These are phyloP conservation scores for Clarias batrachus DNA, from an alignment of 2,113 vertebrate genomes.

Conservation along the genomic window DNA sequence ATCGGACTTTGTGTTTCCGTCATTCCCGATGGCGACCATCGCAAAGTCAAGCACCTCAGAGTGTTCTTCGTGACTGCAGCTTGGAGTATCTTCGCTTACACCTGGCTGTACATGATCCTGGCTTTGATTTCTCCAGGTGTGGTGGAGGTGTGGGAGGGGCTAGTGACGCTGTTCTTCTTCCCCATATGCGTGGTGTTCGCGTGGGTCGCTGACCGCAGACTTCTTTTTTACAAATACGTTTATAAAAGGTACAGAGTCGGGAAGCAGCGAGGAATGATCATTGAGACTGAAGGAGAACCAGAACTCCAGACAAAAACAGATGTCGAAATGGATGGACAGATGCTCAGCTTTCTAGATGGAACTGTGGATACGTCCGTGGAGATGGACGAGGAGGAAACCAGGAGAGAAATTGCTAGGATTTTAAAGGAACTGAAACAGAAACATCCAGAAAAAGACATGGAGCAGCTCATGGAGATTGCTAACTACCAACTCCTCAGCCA, in stretches of 20 bases:
- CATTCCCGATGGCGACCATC: slow-evolving; percentile 88
- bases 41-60: slow-evolving; percentile 91
- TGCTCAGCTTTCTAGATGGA: slow-evolving; percentile 82
- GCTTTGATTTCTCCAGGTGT: slow-evolving; percentile 88
- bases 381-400: slow-evolving; percentile 85
- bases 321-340: slow-evolving; percentile 88
- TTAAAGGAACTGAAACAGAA: slow-evolving; percentile 94
- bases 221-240: slow-evolving; percentile 95
- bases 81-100: slow-evolving; percentile 97
- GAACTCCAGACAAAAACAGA: slow-evolving; percentile 81
- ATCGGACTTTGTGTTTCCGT: slow-evolving; percentile 93
- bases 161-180: slow-evolving; percentile 95
- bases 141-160: slow-evolving; percentile 95
- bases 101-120: slow-evolving; percentile 95
- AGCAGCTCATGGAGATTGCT: slow-evolving; percentile 88
- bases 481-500: slow-evolving; percentile 91
- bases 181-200: slow-evolving; percentile 91
- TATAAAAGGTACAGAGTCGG: slow-evolving; percentile 90
- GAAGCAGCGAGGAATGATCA: slow-evolving; percentile 89
- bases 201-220: slow-evolving; percentile 91
- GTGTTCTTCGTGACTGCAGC: slow-evolving; percentile 95
- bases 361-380: slow-evolving; percentile 75
- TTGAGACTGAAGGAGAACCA: slow-evolving; percentile 90
- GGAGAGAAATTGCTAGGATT: slow-evolving; percentile 86
- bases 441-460: slow-evolving; percentile 89